A percentile compares a stretch with the other conserved stretches of the same genome.
phyloP scores from a whole-genome alignment of 2,113 vertebrate species.

The Macquaria ambigua region DNA sequence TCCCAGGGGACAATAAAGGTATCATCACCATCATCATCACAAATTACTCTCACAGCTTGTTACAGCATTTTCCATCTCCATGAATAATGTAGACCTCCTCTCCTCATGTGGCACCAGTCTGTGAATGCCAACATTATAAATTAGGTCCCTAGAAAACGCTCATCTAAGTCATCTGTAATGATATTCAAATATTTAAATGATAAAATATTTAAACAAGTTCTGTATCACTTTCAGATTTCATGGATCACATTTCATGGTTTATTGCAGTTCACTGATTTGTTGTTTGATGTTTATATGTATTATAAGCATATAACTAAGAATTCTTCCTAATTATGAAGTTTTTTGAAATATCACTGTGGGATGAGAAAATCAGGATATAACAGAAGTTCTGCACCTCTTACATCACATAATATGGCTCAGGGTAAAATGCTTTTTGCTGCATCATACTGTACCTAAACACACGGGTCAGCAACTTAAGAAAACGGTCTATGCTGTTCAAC shows the following conservation, averaged over 20 bases:
- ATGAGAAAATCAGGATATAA: background rate
- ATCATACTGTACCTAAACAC: conserved; percentile 43
- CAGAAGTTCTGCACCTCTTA: background rate
- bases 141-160: conserved; percentile 8
- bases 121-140: conserved; percentile 24
- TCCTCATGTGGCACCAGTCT: conserved; percentile 21
- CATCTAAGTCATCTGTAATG: conserved; percentile 9
- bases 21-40: conserved; percentile 24
- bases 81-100: conserved; percentile 63
- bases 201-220: conserved; percentile 12
- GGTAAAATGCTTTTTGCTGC: conserved; percentile 39
- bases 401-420: conserved; percentile 5
- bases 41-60: conserved; percentile 59
- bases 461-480: conserved; percentile 59
- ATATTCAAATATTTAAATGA: conserved; percentile 14
- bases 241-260: background rate
- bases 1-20: conserved; percentile 35
- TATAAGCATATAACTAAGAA: background rate
- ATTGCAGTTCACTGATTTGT: background rate
- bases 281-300: background rate
- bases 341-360: background rate
- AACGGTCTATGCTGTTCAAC: conserved; percentile 32
- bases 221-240: conserved; percentile 14
- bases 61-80: conserved; percentile 37
- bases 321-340: background rate